Evolutionary conservation across 2,888 invertebrate genomes (phyloP).

Genomic region (Endomychus coccineus): DNA sequence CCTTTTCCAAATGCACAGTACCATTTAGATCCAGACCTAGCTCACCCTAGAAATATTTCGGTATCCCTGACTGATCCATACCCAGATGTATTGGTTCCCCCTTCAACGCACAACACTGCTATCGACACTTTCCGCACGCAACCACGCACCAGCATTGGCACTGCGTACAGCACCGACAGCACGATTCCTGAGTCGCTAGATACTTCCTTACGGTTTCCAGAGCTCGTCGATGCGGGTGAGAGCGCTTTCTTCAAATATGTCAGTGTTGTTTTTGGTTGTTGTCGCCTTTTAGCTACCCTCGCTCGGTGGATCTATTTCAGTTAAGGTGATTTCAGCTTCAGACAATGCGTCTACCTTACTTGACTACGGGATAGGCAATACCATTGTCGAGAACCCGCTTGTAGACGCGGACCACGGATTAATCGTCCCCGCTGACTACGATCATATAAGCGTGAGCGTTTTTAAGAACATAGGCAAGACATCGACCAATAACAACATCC

Average conservation of each 20-base stretch:
- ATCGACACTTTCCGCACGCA: constrained; percentile 40
- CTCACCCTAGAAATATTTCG: constrained; percentile 12
- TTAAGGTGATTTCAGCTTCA: constrained; percentile 52
- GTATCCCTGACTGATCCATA: constrained; percentile 38
- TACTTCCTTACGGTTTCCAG: constrained; percentile 40
- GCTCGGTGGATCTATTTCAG: constrained; percentile 7
- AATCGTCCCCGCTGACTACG: constrained; percentile 46
- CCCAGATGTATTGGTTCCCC: constrained; percentile 50
- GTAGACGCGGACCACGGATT: constrained; percentile 49
- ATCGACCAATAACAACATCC: constrained; percentile 30
- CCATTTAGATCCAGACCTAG: constrained; percentile 14
- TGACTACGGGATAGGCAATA: constrained; percentile 48
- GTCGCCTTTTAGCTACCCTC: constrained; percentile 10
- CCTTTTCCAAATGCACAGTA: constrained; percentile 42
- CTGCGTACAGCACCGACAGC: constrained; percentile 36
- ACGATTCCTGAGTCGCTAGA: constrained; percentile 39
- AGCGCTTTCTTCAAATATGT: constrained; percentile 31
- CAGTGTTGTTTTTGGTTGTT: constrained; percentile 11
- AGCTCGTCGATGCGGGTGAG: constrained; percentile 39
- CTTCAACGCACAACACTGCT: constrained; percentile 41
- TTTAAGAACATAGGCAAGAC: constrained; percentile 40
- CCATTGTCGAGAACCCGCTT: constrained; percentile 53
- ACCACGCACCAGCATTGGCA: constrained; percentile 36
- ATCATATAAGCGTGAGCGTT: constrained; percentile 40
- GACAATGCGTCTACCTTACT: constrained; percentile 50